A percentile compares a stretch with the other conserved stretches of the same genome.
Conservation (phyloP, 2,888 invertebrate genomes). For the Pherbina coryleti region DNA sequence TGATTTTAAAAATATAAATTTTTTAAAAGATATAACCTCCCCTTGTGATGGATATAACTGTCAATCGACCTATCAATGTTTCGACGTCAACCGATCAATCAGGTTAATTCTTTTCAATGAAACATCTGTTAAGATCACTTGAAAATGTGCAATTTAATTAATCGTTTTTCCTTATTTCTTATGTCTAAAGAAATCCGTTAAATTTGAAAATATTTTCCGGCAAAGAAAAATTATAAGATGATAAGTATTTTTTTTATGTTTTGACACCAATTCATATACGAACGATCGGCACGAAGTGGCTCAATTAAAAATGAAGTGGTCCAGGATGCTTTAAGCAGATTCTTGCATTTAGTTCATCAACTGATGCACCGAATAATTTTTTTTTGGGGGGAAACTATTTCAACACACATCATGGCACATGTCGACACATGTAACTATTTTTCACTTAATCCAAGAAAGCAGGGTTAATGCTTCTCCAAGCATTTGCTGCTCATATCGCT, state of each 20-base stretch:
- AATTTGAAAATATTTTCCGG: too few relatives aligned
- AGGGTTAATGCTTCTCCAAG: slow-evolving; percentile 23
- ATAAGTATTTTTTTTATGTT: background rate
- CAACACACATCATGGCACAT: background rate
- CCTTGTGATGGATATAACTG: background rate
- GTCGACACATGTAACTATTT: slow-evolving; percentile 30
- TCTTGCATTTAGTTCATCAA: background rate
- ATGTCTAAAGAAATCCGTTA: too few relatives aligned
- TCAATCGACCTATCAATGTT: background rate
- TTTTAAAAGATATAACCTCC: too few relatives aligned
- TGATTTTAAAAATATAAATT: too few relatives aligned
- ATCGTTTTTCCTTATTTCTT: too few relatives aligned
- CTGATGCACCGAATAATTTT: background rate
- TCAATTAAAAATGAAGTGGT: background rate
- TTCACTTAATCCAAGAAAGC: slow-evolving; percentile 33
- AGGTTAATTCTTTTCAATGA: too few relatives aligned
- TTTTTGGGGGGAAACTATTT: background rate
- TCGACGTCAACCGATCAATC: background rate
- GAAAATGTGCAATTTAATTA: too few relatives aligned
- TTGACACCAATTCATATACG: background rate
- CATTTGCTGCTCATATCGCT: background rate
- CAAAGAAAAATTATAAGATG: too few relatives aligned
- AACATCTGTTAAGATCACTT: too few relatives aligned
- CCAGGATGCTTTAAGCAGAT: background rate
- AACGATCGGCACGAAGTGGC: background rate